These are phyloP conservation scores for Ecliptopera silaceata DNA, from an alignment of 2,888 invertebrate species.

Conservation along the genomic window DNA sequence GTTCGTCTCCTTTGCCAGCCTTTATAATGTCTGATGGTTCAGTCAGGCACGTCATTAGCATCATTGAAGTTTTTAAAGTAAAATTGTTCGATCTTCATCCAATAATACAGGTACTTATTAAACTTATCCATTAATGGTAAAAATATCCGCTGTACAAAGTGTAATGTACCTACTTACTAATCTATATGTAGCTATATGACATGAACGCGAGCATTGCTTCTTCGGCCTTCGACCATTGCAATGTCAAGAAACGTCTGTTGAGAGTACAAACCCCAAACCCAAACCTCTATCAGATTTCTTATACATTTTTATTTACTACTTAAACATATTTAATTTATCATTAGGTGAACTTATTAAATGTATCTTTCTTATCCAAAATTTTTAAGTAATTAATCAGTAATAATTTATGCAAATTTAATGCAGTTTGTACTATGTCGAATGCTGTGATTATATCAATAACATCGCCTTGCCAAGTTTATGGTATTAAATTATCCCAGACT, in stretches of 20 bases:
- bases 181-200: too few species aligned
- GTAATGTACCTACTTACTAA: too few species aligned
- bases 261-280: conserved; percentile 10
- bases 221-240: conserved; percentile 54
- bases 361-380: too few species aligned
- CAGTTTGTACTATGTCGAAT: conserved; percentile 32
- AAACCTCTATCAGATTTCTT: too few species aligned
- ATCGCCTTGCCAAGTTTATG: conserved; percentile 41
- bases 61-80: neutral
- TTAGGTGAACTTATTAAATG: too few species aligned
- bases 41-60: neutral
- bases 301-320: neutral
- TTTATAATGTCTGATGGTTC: conserved; percentile 3
- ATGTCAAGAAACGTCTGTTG: conserved; percentile 43
- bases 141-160: too few species aligned
- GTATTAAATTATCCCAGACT: conserved; percentile 38
- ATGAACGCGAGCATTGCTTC: conserved; percentile 43
- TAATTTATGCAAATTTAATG: conserved; percentile 28
- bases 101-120: neutral
- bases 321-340: too few species aligned
- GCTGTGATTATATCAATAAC: conserved; percentile 42
- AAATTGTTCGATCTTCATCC: neutral
- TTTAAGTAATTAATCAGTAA: conserved; percentile 7
- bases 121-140: too few species aligned
- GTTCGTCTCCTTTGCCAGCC: conserved; percentile 18